Conservation (phyloP, 2,113 vertebrate species). For the Chinchilla lanigera region DNA sequence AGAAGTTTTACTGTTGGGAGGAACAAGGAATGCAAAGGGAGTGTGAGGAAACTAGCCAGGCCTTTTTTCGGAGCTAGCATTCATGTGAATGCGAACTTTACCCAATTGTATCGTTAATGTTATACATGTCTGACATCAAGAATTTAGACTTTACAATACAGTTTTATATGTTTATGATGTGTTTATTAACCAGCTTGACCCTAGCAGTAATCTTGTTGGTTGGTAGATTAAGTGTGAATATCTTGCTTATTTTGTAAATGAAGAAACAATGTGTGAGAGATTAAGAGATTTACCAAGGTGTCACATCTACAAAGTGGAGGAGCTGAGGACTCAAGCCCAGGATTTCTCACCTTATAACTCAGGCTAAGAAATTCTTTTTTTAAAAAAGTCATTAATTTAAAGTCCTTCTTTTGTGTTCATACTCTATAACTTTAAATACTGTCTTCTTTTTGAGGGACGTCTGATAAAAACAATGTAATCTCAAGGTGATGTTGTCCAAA, state of each 20-base stretch:
- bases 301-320: neutral
- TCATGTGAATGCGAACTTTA: neutral
- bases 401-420: neutral
- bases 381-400: neutral
- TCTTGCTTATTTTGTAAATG: neutral
- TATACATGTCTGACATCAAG: neutral
- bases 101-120: neutral
- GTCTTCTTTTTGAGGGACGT: neutral
- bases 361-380: neutral
- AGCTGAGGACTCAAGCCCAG: neutral
- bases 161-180: neutral
- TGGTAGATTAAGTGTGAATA: neutral
- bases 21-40: neutral
- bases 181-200: neutral
- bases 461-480: neutral
- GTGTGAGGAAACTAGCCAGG: neutral
- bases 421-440: neutral
- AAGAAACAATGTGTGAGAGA: neutral
- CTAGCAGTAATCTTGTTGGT: neutral
- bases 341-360: neutral
- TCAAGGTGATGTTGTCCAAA: neutral
- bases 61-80: neutral
- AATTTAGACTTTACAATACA: conserved; percentile 9
- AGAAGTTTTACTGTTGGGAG: neutral
- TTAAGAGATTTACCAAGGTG: neutral